A percentile compares a stretch with the other conserved stretches of the same genome.
Conservation (phyloP, 2,113 vertebrate species). For the Oreochromis spilurus region DNA sequence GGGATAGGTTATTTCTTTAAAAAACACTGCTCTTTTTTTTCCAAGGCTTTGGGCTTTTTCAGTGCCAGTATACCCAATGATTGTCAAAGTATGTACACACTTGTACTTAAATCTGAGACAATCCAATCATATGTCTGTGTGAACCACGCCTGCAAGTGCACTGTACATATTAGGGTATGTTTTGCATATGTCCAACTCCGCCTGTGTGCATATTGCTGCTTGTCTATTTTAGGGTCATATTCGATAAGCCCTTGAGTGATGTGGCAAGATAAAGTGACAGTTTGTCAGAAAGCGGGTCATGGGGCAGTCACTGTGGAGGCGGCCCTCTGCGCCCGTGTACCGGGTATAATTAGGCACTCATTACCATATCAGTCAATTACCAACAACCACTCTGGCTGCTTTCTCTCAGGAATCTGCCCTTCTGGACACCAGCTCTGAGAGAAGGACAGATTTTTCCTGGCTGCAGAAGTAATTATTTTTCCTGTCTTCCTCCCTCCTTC, state of each 20-base stretch:
- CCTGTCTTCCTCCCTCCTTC: conserved; percentile 52
- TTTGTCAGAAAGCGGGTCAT: conserved; percentile 77
- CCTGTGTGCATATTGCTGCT: conserved; percentile 17
- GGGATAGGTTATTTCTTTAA: neutral
- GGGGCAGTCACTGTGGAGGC: conserved; percentile 62
- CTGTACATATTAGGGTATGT: conserved; percentile 4
- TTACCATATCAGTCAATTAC: conserved; percentile 78
- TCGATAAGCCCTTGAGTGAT: conserved; percentile 72
- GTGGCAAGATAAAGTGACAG: conserved; percentile 71
- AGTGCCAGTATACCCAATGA: neutral
- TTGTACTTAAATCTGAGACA: conserved; percentile 5
- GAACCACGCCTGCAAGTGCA: neutral
- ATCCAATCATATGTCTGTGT: conserved; percentile 28
- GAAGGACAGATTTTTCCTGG: conserved; percentile 63
- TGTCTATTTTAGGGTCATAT: conserved; percentile 72
- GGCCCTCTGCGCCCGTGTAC: conserved; percentile 44
- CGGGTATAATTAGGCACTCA: conserved; percentile 76
- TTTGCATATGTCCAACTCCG: neutral
- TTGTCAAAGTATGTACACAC: neutral
- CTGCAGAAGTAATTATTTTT: conserved; percentile 70
- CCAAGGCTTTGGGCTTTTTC: neutral
- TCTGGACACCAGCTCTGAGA: conserved; percentile 69
- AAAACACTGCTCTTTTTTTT: neutral
- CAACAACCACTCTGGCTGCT: conserved; percentile 63
- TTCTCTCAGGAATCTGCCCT: conserved; percentile 79